Percentiles rank a stretch among this genome's conserved stretches.
phyloP scores from a whole-genome alignment of 1,140 invertebrate genomes.

The Thalassaphorura encarpata region DNA sequence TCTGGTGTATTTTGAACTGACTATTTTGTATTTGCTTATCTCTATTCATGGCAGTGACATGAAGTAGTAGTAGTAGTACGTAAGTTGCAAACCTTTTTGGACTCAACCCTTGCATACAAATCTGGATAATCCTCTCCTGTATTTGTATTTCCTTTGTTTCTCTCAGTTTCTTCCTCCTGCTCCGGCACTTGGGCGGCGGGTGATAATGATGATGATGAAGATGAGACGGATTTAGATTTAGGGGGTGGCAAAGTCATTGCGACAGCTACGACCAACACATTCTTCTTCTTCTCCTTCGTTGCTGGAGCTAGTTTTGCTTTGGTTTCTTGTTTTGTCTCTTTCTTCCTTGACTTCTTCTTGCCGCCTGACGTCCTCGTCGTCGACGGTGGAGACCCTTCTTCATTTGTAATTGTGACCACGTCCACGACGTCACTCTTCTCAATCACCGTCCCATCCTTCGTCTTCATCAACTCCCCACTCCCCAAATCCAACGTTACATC shows the following conservation, averaged over 20 bases:
- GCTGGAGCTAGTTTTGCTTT: neutral
- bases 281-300: neutral
- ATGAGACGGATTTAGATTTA: neutral
- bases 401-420: neutral
- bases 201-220: neutral
- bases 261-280: neutral
- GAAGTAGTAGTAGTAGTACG: no score
- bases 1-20: no score
- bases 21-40: no score
- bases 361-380: neutral
- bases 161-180: neutral
- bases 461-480: conserved; percentile 25
- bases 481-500: conserved; percentile 27
- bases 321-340: neutral
- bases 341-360: neutral
- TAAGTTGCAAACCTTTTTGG: neutral
- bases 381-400: neutral
- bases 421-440: conserved; percentile 4
- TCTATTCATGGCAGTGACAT: no score
- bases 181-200: neutral
- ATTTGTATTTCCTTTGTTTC: no score
- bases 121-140: no score
- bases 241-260: neutral
- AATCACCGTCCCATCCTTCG: conserved; percentile 25
- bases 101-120: neutral